phyloP scores from a whole-genome alignment of 2,888 invertebrate genomes.

The Chironomus tentans region DNA sequence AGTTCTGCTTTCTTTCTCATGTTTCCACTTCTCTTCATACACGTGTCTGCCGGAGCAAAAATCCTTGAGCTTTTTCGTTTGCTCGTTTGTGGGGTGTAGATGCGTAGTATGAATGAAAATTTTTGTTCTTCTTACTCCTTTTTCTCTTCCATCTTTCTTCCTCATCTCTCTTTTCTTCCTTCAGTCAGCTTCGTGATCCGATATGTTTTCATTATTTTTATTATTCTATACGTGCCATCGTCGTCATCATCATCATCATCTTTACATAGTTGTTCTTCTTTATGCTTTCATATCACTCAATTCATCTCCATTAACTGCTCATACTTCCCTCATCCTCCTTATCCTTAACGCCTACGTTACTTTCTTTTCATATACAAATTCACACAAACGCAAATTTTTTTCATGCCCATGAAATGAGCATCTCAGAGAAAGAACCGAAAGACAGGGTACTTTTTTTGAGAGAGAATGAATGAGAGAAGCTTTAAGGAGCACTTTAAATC shows the following conservation, averaged over 20 bases:
- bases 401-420: background rate
- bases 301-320: background rate
- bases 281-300: background rate
- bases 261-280: background rate
- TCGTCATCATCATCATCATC: background rate
- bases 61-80: slow-evolving; percentile 16
- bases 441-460: too few relatives aligned
- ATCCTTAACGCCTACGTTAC: background rate
- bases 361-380: background rate
- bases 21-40: background rate
- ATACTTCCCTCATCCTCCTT: background rate
- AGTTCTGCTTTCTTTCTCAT: background rate
- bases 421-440: background rate
- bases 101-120: slow-evolving; percentile 8
- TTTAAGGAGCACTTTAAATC: too few relatives aligned
- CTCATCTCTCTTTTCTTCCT: background rate
- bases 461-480: too few relatives aligned
- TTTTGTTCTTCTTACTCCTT: background rate
- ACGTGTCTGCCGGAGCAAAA: slow-evolving; percentile 19
- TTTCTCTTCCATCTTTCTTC: background rate
- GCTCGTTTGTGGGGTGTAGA: background rate
- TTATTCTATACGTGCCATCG: background rate
- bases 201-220: background rate
- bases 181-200: background rate
- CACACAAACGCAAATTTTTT: too few relatives aligned